Percentiles rank a stretch among this genome's conserved stretches.
phyloP scores from a whole-genome alignment of 2,113 vertebrate species.

The Leucosticte australis region DNA sequence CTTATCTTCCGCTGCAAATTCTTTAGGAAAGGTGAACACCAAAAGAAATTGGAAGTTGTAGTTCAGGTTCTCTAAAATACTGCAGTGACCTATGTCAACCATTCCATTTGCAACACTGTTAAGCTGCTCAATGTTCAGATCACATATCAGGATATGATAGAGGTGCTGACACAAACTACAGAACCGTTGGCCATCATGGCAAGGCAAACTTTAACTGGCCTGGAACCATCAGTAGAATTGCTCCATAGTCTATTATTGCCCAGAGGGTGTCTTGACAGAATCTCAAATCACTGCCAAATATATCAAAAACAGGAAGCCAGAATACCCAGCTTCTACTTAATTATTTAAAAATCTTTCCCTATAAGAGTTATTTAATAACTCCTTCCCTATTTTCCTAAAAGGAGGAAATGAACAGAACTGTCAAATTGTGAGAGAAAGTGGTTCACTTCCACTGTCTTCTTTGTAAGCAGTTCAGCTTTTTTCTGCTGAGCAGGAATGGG shows the following conservation, averaged over 20 bases:
- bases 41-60: neutral
- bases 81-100: neutral
- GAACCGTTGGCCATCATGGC: neutral
- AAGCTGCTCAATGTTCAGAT: constrained; percentile 9
- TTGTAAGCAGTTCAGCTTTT: neutral
- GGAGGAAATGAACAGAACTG: neutral
- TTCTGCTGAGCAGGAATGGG: neutral
- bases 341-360: neutral
- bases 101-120: neutral
- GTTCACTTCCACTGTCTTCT: neutral
- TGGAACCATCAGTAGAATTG: constrained; percentile 45
- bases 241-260: neutral
- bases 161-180: constrained; percentile 42
- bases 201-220: constrained; percentile 17
- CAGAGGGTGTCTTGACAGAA: neutral
- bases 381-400: neutral
- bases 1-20: neutral
- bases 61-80: neutral
- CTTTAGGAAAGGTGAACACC: neutral
- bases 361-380: too few relatives aligned
- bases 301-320: neutral
- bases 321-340: neutral
- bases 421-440: neutral
- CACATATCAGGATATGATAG: neutral
- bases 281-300: neutral